Evolutionary conservation across 2,888 invertebrate species (phyloP), one percentile per base, ranked within the genome.

Genomic region (Ichneumoninae sp.): DNA sequence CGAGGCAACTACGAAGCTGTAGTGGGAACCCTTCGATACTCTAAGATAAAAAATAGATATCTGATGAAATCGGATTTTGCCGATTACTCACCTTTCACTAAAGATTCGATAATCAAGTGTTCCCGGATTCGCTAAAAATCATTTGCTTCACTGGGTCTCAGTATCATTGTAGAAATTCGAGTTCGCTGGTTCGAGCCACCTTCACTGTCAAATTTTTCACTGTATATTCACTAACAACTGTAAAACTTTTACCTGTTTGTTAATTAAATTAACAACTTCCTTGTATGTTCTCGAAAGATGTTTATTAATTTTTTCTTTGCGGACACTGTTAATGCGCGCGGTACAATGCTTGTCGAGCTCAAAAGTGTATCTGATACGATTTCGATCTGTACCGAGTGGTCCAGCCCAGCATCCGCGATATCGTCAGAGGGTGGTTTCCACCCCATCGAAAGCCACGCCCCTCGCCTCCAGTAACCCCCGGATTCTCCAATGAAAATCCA

Each of bases 401-500:
- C 80, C 84, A 76, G 71, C 82, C 84, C 84, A 82, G 79, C 60
- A 83, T 75, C 78, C 68, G 60, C 44, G 70, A 36, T 79, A 74
- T 60, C 85, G 26, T 36, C 60, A 80, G 68, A 75, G 74, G 80
- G 80, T 77, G n/a, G 80, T 81, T 85, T 86, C 82, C 75, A 84
- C 83, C 87, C 86, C 77, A 30, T 65, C 47, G 70, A 69, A 84
- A 76, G 83, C 86, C 87, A 88, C 89, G 88, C 89, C 89, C 87
- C 83, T 36, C 47, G 26, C 54, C 80, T 72, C 76, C 83, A 84
- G 76, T 80, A 86, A 86, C 86, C 82, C 81, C 66, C 57, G 30
- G 26, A 77, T 84, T 78, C 71, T 72, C 90, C 90, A 90, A 90
- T 90, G 74, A 81, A 80, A 86, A 71, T 74, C 78, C 72, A 33